Evolutionary conservation across 2,113 vertebrate species (phyloP).

Genomic region (Channa argus): DNA sequence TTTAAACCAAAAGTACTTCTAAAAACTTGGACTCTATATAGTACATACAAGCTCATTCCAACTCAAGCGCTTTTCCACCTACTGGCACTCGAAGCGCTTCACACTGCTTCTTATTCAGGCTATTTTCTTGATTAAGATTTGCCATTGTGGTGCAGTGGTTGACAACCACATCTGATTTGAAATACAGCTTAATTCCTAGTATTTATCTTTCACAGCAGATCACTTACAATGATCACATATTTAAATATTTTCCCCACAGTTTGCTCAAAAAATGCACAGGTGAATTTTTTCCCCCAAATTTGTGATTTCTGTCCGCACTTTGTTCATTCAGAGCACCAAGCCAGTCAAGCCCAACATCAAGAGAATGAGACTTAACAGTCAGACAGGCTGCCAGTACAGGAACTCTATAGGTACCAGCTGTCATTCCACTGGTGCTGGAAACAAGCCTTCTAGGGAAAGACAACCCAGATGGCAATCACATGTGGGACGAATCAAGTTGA

Average conservation of each 20-base stretch:
- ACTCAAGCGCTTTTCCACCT: too few relatives aligned
- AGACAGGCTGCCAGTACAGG: conserved; percentile 13
- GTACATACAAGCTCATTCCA: too few relatives aligned
- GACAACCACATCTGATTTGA: conserved; percentile 47
- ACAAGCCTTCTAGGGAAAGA: background rate
- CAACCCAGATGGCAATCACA: too few relatives aligned
- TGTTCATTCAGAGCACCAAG: background rate
- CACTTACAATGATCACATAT: conserved; percentile 68
- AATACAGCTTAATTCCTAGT: conserved; percentile 52
- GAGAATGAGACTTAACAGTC: conserved; percentile 23
- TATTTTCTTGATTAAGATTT: too few relatives aligned
- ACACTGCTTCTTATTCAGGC: too few relatives aligned
- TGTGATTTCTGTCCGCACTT: conserved; percentile 26
- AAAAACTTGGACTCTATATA: too few relatives aligned
- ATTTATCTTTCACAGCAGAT: conserved; percentile 56
- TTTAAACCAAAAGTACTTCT: too few relatives aligned
- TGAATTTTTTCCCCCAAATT: conserved; percentile 11
- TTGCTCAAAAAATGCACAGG: conserved; percentile 13
- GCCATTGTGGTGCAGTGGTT: background rate
- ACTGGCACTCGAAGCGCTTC: too few relatives aligned
- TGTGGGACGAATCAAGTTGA: too few relatives aligned
- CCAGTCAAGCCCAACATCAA: conserved; percentile 38
- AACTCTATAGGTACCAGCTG: conserved; percentile 24
- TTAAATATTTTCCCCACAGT: conserved; percentile 60
- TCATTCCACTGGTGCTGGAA: background rate